Percentiles rank a stretch among this genome's conserved stretches.
Evolutionary conservation across 2,888 invertebrate genomes (phyloP).

Genomic region (Perizoma flavofasciatum): DNA sequence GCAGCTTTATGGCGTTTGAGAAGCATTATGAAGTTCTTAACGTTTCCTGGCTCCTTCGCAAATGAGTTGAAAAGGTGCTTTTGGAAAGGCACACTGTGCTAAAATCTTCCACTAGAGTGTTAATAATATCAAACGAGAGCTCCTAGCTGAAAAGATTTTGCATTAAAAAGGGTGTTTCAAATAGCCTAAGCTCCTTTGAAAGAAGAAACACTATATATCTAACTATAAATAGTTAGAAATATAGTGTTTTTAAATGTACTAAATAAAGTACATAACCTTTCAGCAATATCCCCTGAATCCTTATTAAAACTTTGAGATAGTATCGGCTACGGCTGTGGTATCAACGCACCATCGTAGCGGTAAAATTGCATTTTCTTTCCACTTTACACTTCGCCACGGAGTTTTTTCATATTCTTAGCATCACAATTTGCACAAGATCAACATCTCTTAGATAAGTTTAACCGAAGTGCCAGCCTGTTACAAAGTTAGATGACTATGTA

Average conservation of each 20-base stretch:
- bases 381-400: conserved; percentile 3
- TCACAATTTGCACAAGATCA: not conserved
- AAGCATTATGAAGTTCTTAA: conserved; percentile 19
- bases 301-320: conserved; percentile 23
- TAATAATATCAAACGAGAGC: conserved; percentile 10
- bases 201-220: not conserved
- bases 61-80: conserved; percentile 15
- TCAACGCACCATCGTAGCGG: conserved; percentile 6
- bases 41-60: conserved; percentile 9
- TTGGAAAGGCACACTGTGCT: conserved; percentile 9
- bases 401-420: conserved; percentile 6
- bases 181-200: not conserved
- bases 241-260: too few species aligned
- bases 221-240: too few species aligned
- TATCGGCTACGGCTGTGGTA: conserved; percentile 9
- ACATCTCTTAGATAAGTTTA: too few species aligned
- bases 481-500: too few species aligned
- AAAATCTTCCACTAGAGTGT: conserved; percentile 12
- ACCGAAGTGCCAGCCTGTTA: too few species aligned
- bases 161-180: too few species aligned
- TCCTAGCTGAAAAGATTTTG: not conserved
- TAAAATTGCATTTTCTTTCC: conserved; percentile 16
- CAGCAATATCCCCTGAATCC: not conserved
- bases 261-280: not conserved
- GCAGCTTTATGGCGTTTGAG: conserved; percentile 13